Evolutionary conservation across 2,888 invertebrate species (phyloP).

Genomic region (Linnaemya tessellans): DNA sequence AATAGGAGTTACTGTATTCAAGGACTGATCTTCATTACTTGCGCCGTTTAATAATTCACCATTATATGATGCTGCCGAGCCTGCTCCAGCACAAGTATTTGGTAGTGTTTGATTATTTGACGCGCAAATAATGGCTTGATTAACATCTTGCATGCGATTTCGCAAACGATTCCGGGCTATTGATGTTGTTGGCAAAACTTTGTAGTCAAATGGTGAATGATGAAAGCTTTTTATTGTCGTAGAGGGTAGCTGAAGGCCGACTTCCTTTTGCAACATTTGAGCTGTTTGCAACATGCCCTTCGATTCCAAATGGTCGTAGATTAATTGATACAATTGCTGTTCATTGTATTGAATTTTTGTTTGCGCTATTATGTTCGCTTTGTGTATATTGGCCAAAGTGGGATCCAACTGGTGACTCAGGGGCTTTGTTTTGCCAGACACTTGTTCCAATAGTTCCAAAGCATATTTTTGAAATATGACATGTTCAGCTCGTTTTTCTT

Average conservation of each 20-base stretch:
- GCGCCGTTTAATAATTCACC: constrained; percentile 70
- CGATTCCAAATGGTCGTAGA: constrained; percentile 92
- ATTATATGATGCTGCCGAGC: neutral
- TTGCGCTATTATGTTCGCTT: constrained; percentile 97
- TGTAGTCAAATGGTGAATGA: constrained; percentile 83
- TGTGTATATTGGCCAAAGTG: constrained; percentile 94
- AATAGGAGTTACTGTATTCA: constrained; percentile 76
- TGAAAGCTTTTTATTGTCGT: constrained; percentile 82
- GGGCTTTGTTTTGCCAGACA: constrained; percentile 95
- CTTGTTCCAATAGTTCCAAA: constrained; percentile 92
- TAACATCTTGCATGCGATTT: constrained; percentile 81
- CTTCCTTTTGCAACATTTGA: constrained; percentile 89
- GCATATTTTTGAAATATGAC: constrained; percentile 98
- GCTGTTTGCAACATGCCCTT: constrained; percentile 91
- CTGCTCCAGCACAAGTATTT: neutral
- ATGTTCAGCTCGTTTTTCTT: constrained; percentile 98
- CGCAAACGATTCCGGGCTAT: constrained; percentile 79
- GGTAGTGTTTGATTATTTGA: constrained; percentile 37
- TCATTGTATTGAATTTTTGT: constrained; percentile 98
- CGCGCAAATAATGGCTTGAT: constrained; percentile 72
- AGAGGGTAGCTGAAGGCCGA: constrained; percentile 84
- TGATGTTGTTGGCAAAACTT: constrained; percentile 77
- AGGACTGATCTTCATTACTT: constrained; percentile 64
- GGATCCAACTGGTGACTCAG: constrained; percentile 90
- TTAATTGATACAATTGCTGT: constrained; percentile 94